These are phyloP conservation scores for Actinostola sp. DNA, from an alignment of 92 coral and sea anemone species.

Conservation along the genomic window DNA sequence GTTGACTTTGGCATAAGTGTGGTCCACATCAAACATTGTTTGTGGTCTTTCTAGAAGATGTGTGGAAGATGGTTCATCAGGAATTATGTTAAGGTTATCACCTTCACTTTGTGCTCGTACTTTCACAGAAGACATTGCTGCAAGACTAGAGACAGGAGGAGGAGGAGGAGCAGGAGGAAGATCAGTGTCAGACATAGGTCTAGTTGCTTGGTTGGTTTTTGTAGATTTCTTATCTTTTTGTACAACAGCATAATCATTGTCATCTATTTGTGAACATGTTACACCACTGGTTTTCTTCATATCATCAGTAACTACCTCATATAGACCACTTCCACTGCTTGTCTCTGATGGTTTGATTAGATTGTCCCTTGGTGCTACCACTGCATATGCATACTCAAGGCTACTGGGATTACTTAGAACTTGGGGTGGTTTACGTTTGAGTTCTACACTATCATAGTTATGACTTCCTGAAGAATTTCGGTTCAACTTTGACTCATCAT, in stretches of 20 bases:
- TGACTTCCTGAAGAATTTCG: constrained; percentile 14
- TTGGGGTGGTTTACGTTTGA: background rate
- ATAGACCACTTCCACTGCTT: constrained; percentile 20
- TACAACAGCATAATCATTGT: constrained; percentile 21
- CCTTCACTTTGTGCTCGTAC: constrained; percentile 24
- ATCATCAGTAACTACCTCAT: constrained; percentile 33
- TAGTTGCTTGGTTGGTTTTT: background rate
- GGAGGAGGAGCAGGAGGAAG: constrained; percentile 25
- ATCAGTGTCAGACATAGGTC: constrained; percentile 16
- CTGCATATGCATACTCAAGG: constrained; percentile 23
- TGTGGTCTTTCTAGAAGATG: constrained; percentile 4
- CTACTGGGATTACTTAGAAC: background rate
- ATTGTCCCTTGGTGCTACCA: constrained; percentile 10
- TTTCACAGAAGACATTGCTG: constrained; percentile 7
- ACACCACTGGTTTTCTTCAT: constrained; percentile 14
- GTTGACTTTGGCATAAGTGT: constrained; percentile 64
- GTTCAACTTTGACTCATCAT: constrained; percentile 10
- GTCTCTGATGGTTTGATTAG: constrained; percentile 8
- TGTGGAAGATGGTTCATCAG: background rate
- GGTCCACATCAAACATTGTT: constrained; percentile 21
- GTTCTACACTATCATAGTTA: constrained; percentile 25
- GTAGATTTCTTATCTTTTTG: constrained; percentile 16
- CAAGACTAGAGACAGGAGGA: constrained; percentile 9
- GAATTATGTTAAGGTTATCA: background rate
- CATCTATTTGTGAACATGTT: background rate